Conservation (phyloP, 1,140 invertebrate genomes). For the Monomorium pharaonis region DNA sequence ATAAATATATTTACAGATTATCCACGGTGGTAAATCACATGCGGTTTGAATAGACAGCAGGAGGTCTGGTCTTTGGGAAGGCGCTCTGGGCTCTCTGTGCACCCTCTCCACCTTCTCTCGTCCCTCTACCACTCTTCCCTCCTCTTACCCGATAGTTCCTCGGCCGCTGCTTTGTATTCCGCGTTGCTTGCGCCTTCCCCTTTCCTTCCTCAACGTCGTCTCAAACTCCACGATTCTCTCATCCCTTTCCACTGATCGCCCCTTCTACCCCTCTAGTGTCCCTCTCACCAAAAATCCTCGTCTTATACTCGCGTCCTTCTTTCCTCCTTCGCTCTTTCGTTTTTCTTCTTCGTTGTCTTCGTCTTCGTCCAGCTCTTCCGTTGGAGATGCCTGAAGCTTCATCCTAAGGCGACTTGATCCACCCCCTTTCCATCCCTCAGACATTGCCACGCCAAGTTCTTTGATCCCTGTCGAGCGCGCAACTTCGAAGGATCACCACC, state of each 20-base stretch:
- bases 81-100: slow-evolving; percentile 31
- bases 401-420: slow-evolving; percentile 79
- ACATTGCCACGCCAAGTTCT: slow-evolving; percentile 74
- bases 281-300: slow-evolving; percentile 72
- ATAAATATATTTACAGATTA: slow-evolving; percentile 85
- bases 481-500: slow-evolving; percentile 80
- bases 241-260: slow-evolving; percentile 64
- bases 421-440: slow-evolving; percentile 72
- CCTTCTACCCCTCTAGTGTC: slow-evolving; percentile 27
- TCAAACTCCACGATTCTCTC: slow-evolving; percentile 72
- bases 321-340: slow-evolving; percentile 29
- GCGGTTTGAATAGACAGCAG: slow-evolving; percentile 83
- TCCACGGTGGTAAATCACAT: slow-evolving; percentile 82
- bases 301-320: slow-evolving; percentile 64
- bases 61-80: slow-evolving; percentile 76
- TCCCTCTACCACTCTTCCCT: slow-evolving; percentile 58
- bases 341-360: slow-evolving; percentile 66
- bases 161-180: slow-evolving; percentile 83
- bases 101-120: slow-evolving; percentile 46
- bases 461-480: slow-evolving; percentile 82
- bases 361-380: slow-evolving; percentile 46
- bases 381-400: slow-evolving; percentile 65
- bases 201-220: slow-evolving; percentile 56
- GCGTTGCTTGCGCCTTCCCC: slow-evolving; percentile 74
- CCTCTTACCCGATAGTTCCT: slow-evolving; percentile 73